These are phyloP conservation scores for Brienomyrus brachyistius DNA, from an alignment of 2,113 vertebrate species.

Conservation along the genomic window DNA sequence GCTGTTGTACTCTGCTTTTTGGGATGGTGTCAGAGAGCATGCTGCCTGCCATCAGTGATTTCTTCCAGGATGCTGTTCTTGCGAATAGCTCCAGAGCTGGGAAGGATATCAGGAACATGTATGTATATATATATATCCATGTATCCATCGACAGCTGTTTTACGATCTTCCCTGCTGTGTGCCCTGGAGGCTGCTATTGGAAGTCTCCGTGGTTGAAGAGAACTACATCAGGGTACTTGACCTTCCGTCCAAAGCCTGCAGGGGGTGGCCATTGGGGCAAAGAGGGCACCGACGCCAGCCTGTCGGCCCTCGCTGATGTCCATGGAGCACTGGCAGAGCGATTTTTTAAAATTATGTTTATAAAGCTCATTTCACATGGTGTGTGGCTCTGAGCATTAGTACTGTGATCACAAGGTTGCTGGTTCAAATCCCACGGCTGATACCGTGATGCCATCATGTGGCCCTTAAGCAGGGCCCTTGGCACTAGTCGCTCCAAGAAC, in stretches of 20 bases:
- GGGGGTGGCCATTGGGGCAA: neutral
- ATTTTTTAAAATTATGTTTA: neutral
- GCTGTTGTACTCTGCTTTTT: neutral
- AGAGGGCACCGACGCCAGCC: constrained; percentile 67
- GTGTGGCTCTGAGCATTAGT: neutral
- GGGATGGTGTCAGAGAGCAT: neutral
- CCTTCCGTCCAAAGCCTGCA: neutral
- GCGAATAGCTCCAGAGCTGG: neutral
- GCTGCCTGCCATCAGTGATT: neutral
- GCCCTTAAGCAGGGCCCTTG: no score
- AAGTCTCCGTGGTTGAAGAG: neutral
- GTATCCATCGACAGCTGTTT: no score
- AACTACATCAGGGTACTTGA: neutral
- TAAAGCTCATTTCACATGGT: neutral
- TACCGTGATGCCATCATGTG: neutral
- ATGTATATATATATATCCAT: neutral
- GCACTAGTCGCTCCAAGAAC: neutral
- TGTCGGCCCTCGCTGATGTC: constrained; percentile 71
- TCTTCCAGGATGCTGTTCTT: neutral
- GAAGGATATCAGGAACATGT: neutral
- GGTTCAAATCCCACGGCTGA: neutral
- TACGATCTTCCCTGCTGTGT: no score
- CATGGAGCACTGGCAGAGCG: constrained; percentile 69
- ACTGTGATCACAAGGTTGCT: neutral
- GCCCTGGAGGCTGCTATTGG: neutral